A percentile compares a stretch with the other conserved stretches of the same genome.
phyloP scores from a whole-genome alignment of 2,797 vertebrate genomes.

The Enteromius thamalakanensis region DNA sequence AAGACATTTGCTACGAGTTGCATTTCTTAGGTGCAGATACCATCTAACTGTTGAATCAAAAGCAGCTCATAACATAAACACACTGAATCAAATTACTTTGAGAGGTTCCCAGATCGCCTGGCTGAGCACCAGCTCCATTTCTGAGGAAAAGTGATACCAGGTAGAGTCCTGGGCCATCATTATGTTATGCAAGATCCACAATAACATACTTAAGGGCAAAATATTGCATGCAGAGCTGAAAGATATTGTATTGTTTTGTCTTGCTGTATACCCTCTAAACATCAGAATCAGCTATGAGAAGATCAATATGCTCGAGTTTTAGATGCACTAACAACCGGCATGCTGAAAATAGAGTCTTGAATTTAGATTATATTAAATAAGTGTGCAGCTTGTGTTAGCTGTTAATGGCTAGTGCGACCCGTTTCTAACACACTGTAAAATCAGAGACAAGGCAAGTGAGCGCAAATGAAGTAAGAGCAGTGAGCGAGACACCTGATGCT shows the following conservation, averaged over 20 bases:
- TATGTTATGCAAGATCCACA: neutral
- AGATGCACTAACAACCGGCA: neutral
- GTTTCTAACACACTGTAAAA: conserved; percentile 74
- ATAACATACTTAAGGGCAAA: neutral
- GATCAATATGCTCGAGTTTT: neutral
- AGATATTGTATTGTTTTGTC: neutral
- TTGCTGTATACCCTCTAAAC: neutral
- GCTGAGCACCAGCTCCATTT: neutral
- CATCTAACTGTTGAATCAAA: neutral
- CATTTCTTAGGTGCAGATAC: neutral
- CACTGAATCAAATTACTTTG: neutral
- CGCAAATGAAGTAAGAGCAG: conserved; percentile 13
- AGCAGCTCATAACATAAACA: conserved; percentile 4
- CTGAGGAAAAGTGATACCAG: neutral
- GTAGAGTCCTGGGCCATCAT: neutral
- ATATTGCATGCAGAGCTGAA: neutral
- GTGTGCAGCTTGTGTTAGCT: neutral
- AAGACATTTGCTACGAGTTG: neutral
- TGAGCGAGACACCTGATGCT: conserved; percentile 16
- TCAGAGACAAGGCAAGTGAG: conserved; percentile 38
- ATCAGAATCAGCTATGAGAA: neutral
- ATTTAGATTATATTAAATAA: conserved; percentile 27
- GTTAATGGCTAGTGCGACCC: conserved; percentile 63
- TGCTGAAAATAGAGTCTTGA: neutral
- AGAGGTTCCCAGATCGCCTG: neutral